Evolutionary conservation across 1,140 invertebrate genomes (phyloP).

Genomic region (Aphelenchoides besseyi): DNA sequence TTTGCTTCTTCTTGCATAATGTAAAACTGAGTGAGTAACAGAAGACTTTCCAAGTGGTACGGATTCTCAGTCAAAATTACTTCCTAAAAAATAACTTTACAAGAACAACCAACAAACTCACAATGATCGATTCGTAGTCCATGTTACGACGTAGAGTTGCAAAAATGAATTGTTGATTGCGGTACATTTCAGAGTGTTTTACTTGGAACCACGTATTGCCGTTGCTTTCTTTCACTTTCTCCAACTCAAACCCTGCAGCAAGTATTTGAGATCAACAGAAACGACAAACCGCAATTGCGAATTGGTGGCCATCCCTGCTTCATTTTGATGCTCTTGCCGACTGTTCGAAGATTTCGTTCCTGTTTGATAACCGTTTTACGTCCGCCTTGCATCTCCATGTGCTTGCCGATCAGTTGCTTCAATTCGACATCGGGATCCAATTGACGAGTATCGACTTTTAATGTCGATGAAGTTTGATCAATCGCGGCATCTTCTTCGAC

Average conservation of each 20-base stretch:
- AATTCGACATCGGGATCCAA: slow-evolving; percentile 2
- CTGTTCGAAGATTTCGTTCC: not conserved
- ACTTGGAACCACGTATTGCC: not conserved
- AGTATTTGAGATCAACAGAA: not conserved
- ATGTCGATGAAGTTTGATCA: not conserved
- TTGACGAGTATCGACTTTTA: slow-evolving; percentile 9
- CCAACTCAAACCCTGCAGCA: not conserved
- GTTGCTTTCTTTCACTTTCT: not conserved
- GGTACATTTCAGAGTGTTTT: not conserved
- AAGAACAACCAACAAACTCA: not conserved
- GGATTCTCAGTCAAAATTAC: slow-evolving; percentile 37
- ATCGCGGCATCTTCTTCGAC: not conserved
- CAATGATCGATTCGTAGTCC: slow-evolving; percentile 7
- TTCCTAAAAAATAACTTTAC: slow-evolving; percentile 32
- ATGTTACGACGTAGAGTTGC: not conserved
- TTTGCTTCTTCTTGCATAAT: slow-evolving; percentile 41
- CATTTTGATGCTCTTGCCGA: slow-evolving; percentile 3
- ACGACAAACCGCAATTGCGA: not conserved
- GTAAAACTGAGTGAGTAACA: slow-evolving; percentile 37
- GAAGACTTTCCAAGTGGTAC: slow-evolving; percentile 42
- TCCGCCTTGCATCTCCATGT: not conserved
- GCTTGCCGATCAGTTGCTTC: not conserved
- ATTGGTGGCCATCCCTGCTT: not conserved
- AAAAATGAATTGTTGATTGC: not conserved
- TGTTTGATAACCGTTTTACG: not conserved